These are phyloP conservation scores for Yponomeuta malinellus DNA, from an alignment of 2,888 invertebrate genomes.

Conservation along the genomic window DNA sequence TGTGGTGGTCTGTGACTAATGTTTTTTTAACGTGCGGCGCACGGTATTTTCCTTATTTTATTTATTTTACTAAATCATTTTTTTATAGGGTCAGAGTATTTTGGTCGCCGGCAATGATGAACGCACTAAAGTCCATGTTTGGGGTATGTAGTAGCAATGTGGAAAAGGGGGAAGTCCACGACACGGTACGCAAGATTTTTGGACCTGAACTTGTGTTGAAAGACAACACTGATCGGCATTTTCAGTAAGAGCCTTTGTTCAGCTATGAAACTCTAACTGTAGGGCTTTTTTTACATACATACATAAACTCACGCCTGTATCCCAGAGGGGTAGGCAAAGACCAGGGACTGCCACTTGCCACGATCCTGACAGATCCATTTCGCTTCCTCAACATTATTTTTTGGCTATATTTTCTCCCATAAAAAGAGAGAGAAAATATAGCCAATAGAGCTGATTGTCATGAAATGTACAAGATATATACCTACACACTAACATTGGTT, in stretches of 20 bases:
- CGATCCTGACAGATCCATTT: too few species aligned
- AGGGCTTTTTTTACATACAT: too few species aligned
- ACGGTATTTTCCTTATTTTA: not conserved
- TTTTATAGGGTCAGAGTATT: not conserved
- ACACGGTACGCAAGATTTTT: constrained; percentile 52
- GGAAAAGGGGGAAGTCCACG: constrained; percentile 62
- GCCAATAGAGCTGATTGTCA: not conserved
- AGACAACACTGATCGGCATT: constrained; percentile 51
- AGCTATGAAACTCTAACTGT: too few species aligned
- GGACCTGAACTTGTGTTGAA: constrained; percentile 65
- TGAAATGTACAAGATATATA: not conserved
- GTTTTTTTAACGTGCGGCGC: not conserved
- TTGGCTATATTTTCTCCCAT: too few species aligned
- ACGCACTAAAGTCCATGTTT: constrained; percentile 62
- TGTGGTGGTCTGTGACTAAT: too few species aligned
- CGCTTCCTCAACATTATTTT: too few species aligned
- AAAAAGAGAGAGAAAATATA: not conserved
- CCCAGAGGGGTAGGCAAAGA: too few species aligned
- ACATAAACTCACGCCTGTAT: too few species aligned
- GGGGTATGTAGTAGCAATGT: constrained; percentile 61
- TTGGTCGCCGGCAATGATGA: constrained; percentile 39
- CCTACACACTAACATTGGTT: not conserved
- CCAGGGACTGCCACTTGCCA: too few species aligned
- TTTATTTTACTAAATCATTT: not conserved
- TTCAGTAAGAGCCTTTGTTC: constrained; percentile 38